Conservation (phyloP, 2,113 vertebrate genomes). For the Scomber colias region DNA sequence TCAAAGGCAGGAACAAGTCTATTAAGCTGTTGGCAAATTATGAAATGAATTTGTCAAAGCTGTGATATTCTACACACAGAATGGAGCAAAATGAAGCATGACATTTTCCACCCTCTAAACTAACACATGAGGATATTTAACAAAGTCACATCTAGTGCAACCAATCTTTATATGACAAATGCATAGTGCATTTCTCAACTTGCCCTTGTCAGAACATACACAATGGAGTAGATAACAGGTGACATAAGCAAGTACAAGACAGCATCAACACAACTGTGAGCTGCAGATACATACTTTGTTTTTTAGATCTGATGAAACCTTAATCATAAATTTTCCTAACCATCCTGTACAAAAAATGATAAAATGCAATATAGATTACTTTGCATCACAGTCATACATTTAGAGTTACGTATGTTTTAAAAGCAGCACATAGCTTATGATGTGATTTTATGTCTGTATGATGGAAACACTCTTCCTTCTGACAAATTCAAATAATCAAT, state of each 20-base stretch:
- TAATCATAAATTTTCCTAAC: not conserved
- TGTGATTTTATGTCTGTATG: constrained; percentile 3
- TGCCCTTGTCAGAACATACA: not conserved
- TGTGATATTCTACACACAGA: not conserved
- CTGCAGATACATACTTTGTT: not conserved
- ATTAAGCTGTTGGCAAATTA: not conserved
- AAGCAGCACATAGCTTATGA: not conserved
- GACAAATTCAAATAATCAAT: constrained; percentile 15
- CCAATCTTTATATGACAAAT: not conserved
- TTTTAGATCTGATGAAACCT: not conserved
- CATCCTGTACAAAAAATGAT: not conserved
- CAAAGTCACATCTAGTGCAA: not conserved
- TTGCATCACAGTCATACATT: not conserved
- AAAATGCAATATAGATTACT: not conserved
- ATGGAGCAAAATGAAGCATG: not conserved
- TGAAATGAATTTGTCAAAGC: not conserved
- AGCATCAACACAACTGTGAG: not conserved
- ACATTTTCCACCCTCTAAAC: not conserved
- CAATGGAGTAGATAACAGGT: not conserved
- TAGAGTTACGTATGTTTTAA: not conserved
- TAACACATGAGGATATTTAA: constrained; percentile 8
- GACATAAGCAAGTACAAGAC: not conserved
- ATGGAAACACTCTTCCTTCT: not conserved
- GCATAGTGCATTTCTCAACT: not conserved
- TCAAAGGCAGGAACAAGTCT: not conserved